Conservation (phyloP, 1,140 invertebrate genomes). For the Drosophila jambulina region DNA sequence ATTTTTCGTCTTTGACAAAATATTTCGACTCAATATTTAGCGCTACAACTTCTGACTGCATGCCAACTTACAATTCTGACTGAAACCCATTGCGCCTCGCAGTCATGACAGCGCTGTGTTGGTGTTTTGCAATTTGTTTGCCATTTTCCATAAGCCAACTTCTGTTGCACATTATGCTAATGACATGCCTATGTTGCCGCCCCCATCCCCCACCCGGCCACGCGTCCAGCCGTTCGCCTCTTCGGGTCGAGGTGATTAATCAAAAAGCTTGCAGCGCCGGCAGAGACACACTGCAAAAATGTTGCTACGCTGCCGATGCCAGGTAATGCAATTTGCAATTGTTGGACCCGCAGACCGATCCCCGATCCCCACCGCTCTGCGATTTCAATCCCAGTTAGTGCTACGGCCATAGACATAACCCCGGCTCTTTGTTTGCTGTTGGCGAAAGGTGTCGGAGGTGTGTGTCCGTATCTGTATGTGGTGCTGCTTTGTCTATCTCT, state of each 20-base stretch:
- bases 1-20: not conserved
- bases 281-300: constrained; percentile 48
- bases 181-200: constrained; percentile 57
- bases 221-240: constrained; percentile 11
- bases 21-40: not conserved
- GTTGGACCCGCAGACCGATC: constrained; percentile 17
- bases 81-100: not conserved
- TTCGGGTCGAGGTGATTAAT: constrained; percentile 73
- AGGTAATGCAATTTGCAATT: constrained; percentile 67
- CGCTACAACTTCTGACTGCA: not conserved
- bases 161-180: constrained; percentile 81
- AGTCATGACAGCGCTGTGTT: constrained; percentile 56
- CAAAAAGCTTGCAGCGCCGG: constrained; percentile 48
- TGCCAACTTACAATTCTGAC: not conserved
- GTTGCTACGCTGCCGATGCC: constrained; percentile 48
- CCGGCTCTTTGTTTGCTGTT: constrained; percentile 55
- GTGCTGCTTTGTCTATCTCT: constrained; percentile 3
- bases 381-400: constrained; percentile 16
- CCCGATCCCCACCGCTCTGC: constrained; percentile 1
- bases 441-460: constrained; percentile 66
- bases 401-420: constrained; percentile 12
- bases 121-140: constrained; percentile 74
- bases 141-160: constrained; percentile 71
- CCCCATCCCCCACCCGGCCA: constrained; percentile 13
- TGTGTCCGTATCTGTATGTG: constrained; percentile 9